Evolutionary conservation across 2,113 vertebrate species (phyloP).

Genomic region (Macquaria ambigua): DNA sequence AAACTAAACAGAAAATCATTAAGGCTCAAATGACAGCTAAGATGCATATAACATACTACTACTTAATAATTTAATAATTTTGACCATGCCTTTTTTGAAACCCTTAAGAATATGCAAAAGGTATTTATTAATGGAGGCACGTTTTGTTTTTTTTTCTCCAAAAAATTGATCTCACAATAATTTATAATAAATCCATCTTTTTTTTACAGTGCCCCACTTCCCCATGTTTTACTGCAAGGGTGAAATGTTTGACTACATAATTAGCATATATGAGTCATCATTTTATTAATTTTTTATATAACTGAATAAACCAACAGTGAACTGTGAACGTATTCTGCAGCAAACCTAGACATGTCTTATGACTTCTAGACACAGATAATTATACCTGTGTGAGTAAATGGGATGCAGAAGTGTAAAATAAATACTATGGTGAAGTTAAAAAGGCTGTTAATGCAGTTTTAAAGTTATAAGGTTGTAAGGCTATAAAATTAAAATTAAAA

Average conservation of each 20-base stretch:
- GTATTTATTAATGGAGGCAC: not conserved
- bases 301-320: not conserved
- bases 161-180: not conserved
- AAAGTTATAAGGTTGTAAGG: not conserved
- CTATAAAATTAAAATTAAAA: no score
- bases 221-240: no score
- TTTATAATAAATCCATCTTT: not conserved
- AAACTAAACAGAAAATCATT: not conserved
- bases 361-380: not conserved
- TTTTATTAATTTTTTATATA: not conserved
- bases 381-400: not conserved
- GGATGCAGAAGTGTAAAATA: not conserved
- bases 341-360: not conserved
- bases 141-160: not conserved
- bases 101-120: not conserved
- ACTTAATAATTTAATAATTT: not conserved
- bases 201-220: no score
- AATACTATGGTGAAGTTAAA: not conserved
- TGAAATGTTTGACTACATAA: not conserved
- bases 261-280: not conserved
- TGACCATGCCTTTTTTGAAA: not conserved
- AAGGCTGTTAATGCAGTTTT: not conserved
- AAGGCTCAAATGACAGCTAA: not conserved
- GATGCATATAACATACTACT: not conserved
- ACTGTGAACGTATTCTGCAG: not conserved